A percentile compares a stretch with the other conserved stretches of the same genome.
phyloP scores from a whole-genome alignment of 2,888 invertebrate species.

The Nemotelus pantherinus region DNA sequence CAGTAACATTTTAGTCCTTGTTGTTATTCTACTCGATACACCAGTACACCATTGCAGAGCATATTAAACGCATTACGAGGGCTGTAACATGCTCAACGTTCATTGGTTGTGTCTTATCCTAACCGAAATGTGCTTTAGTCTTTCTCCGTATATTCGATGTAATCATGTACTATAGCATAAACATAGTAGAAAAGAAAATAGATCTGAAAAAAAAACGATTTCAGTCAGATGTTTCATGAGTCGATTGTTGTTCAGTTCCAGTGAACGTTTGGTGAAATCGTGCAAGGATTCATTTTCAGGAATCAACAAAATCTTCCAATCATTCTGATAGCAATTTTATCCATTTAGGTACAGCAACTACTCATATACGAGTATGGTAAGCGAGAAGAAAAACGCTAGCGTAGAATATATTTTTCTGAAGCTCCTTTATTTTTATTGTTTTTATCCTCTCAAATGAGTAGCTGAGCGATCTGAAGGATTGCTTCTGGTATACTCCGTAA shows the following conservation, averaged over 20 bases:
- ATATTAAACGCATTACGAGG: slow-evolving; percentile 13
- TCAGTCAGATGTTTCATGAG: slow-evolving; percentile 18
- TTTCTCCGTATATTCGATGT: slow-evolving; percentile 34
- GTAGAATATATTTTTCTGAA: slow-evolving; percentile 33
- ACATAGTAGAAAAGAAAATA: slow-evolving; percentile 29
- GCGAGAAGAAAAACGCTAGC: not conserved
- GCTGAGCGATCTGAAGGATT: slow-evolving; percentile 24
- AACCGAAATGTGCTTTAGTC: slow-evolving; percentile 17
- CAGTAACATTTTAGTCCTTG: slow-evolving; percentile 20
- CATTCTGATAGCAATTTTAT: slow-evolving; percentile 49
- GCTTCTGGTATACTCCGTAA: not conserved
- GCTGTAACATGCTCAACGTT: slow-evolving; percentile 14
- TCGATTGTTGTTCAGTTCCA: slow-evolving; percentile 16
- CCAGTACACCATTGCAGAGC: slow-evolving; percentile 21
- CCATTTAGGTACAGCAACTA: slow-evolving; percentile 32
- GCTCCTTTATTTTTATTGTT: slow-evolving; percentile 48
- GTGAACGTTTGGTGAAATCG: slow-evolving; percentile 42
- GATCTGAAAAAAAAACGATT: slow-evolving; percentile 30
- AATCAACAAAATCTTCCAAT: slow-evolving; percentile 50
- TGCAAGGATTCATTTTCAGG: slow-evolving; percentile 36
- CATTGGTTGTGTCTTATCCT: slow-evolving; percentile 29
- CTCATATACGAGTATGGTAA: slow-evolving; percentile 17
- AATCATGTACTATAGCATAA: slow-evolving; percentile 23
- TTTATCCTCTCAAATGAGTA: slow-evolving; percentile 46
- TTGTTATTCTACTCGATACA: not conserved